Evolutionary conservation across 2,797 vertebrate species (phyloP).

Genomic region (Carcharodon carcharias): DNA sequence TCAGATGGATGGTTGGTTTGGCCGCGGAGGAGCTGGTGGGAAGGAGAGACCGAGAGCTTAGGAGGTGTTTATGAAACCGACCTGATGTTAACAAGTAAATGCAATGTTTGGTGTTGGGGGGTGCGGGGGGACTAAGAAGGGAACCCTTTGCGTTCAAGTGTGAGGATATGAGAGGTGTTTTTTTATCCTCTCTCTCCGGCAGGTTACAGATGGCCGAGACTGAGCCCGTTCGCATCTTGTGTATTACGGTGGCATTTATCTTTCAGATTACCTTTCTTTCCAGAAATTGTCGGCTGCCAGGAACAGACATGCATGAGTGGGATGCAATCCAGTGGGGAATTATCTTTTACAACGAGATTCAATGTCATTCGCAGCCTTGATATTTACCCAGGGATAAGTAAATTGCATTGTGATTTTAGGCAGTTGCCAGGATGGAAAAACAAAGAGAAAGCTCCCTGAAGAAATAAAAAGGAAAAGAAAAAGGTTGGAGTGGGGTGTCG

Average conservation of each 20-base stretch:
- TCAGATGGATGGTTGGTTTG: not conserved
- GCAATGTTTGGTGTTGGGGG: not conserved
- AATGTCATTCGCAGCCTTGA: not conserved
- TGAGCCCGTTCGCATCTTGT: not conserved
- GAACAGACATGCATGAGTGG: not conserved
- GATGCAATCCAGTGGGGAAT: not conserved
- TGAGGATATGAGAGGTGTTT: not conserved
- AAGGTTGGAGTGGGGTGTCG: not conserved
- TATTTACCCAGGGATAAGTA: slow-evolving; percentile 27
- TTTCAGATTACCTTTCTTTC: slow-evolving; percentile 1
- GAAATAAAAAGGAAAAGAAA: not conserved
- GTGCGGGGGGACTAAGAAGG: not conserved
- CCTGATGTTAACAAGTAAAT: not conserved
- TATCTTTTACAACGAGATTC: slow-evolving; percentile 9
- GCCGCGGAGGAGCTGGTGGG: not conserved
- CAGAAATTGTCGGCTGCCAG: not conserved
- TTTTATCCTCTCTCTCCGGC: not conserved
- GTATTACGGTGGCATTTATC: slow-evolving; percentile 13
- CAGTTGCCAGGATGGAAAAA: not conserved
- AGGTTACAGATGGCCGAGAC: not conserved
- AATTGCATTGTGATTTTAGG: not conserved
- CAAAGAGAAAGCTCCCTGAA: not conserved
- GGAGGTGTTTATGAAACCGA: not conserved
- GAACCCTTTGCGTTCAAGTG: not conserved
- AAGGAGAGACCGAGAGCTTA: not conserved